A percentile compares a stretch with the other conserved stretches of the same genome.
Conservation (phyloP, 2,888 invertebrate species). For the Metallyticus violacea region DNA sequence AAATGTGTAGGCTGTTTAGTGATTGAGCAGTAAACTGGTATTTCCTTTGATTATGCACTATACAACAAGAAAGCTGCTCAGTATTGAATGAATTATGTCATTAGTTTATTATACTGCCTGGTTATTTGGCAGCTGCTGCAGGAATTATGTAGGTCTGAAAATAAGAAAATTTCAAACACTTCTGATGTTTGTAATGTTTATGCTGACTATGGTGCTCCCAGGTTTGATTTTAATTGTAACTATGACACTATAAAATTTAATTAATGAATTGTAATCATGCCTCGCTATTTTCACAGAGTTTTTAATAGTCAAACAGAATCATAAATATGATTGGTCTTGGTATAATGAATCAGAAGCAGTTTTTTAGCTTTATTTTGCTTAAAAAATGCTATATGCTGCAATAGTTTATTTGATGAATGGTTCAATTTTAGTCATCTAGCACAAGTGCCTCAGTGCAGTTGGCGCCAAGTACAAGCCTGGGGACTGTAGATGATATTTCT, state of each 20-base stretch:
- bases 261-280: background rate
- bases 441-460: background rate
- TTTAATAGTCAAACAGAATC: no score
- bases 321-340: background rate
- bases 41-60: no score
- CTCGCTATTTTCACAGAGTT: background rate
- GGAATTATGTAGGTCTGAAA: no score
- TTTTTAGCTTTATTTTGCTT: background rate
- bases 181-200: background rate
- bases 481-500: background rate
- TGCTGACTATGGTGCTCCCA: background rate
- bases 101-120: no score
- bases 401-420: background rate
- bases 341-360: background rate
- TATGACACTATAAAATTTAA: background rate
- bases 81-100: no score
- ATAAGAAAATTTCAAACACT: background rate
- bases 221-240: background rate
- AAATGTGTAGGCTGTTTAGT: background rate
- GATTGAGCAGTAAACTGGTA: background rate
- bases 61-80: background rate
- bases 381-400: no score
- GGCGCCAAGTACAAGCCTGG: background rate
- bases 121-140: background rate
- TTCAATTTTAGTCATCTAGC: background rate